Base-by-base conservation (phyloP, 1,140 invertebrate species). In the Drosophila ironensis region DNA sequence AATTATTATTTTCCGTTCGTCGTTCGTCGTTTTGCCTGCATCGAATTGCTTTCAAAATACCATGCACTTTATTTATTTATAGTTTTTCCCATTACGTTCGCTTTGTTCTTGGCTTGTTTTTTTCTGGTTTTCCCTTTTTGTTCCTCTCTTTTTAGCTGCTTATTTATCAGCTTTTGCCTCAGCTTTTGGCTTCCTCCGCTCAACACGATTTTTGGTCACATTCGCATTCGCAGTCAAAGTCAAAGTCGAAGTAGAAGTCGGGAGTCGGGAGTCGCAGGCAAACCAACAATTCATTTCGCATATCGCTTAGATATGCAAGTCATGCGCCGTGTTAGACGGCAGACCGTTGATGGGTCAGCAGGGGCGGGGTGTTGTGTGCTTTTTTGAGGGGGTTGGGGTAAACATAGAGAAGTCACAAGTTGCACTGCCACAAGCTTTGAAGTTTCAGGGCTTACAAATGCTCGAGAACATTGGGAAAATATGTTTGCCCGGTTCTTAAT, bases 201-300 rank as follows among this genome's bases (percentile, higher is more conserved):
- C 30, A 12, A 24, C 47, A 47, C 56, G 37, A 4, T 24, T 54
- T n/a, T 40, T 60, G 51, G 48, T 8, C 60, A 28, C 37, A n/a
- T n/a, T n/a, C n/a, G n/a, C n/a, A n/a, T n/a, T n/a, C n/a, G n/a
- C n/a, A n/a, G n/a, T n/a, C n/a, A n/a, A n/a, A n/a, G n/a, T n/a
- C n/a, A 24, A 38, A 56, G 50, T 61, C 59, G 17, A 61, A 63
- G 59, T 69, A n/a, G n/a, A n/a, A n/a, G n/a, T n/a, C n/a, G n/a
- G n/a, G n/a, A n/a, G n/a, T n/a, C n/a, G n/a, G n/a, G n/a, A n/a
- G n/a, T n/a, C n/a, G n/a, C n/a, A n/a, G n/a, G n/a, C n/a, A n/a
- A n/a, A n/a, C n/a, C 57, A 81, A 81, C 77, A 75, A 76, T 81
- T 81, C 71, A 76, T 68, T 81, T 81, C 37, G 71, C 76, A 80